Percentiles rank a stretch among this genome's conserved stretches.
Evolutionary conservation across 2,113 vertebrate species (phyloP).

Genomic region (Halcyon malimbica): DNA sequence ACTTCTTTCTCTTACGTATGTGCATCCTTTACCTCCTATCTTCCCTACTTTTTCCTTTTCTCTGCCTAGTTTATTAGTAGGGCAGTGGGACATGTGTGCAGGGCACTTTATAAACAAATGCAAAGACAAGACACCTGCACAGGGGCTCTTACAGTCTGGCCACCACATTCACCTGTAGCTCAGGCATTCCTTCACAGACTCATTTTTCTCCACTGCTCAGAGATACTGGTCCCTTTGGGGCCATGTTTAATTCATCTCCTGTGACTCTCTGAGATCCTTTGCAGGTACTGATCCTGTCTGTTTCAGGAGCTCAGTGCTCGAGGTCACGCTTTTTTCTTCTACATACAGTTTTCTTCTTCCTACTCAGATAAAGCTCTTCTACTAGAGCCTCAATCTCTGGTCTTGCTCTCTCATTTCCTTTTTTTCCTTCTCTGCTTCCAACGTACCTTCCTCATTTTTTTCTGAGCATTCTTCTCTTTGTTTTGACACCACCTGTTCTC

Average conservation of each 20-base stretch:
- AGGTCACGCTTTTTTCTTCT: not conserved
- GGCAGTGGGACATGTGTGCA: not conserved
- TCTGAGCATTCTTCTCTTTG: not conserved
- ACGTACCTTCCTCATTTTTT: not conserved
- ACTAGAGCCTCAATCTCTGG: not conserved
- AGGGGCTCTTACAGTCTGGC: not conserved
- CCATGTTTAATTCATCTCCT: constrained; percentile 32
- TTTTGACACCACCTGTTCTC: not conserved
- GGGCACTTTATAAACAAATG: not conserved
- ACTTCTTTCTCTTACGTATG: not conserved
- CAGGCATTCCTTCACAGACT: not conserved
- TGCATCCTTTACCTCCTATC: not conserved
- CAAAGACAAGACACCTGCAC: not conserved
- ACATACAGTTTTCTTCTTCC: not conserved
- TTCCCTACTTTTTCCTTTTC: not conserved
- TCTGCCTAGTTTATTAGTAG: not conserved
- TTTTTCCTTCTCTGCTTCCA: not conserved
- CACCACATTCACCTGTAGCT: not conserved
- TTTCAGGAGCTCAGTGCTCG: not conserved
- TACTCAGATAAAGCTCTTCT: not conserved
- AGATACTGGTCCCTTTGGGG: not conserved
- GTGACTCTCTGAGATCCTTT: not conserved
- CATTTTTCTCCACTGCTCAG: not conserved
- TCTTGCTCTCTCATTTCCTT: not conserved
- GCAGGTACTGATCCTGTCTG: not conserved